phyloP scores from a whole-genome alignment of 2,113 vertebrate genomes.

The Crotalus horridus region DNA sequence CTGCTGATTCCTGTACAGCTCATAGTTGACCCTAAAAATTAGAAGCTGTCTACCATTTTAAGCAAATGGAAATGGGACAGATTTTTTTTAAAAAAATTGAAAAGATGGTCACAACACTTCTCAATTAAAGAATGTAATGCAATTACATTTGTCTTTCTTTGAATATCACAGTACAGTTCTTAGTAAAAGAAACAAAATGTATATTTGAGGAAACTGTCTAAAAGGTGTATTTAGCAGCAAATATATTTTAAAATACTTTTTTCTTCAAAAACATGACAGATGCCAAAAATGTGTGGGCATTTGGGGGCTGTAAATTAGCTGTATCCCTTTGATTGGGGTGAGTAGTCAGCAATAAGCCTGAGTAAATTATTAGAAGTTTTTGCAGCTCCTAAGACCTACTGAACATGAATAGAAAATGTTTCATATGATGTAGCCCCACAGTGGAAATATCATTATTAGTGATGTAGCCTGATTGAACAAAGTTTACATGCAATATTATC shows the following conservation, averaged over 20 bases:
- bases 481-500: not conserved
- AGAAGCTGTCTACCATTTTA: not conserved
- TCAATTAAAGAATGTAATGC: not conserved
- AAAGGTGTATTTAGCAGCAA: not conserved
- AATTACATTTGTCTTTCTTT: not conserved
- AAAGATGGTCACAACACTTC: not conserved
- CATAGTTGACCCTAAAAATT: not conserved
- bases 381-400: not conserved
- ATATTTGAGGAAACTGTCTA: not conserved
- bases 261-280: not conserved
- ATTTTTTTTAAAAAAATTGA: not conserved
- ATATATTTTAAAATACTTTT: not conserved
- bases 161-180: not conserved
- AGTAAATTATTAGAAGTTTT: not conserved
- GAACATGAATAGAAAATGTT: not conserved
- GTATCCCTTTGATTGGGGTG: not conserved
- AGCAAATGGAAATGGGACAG: not conserved
- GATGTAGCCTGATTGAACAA: not conserved
- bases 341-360: not conserved
- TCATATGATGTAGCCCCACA: not conserved
- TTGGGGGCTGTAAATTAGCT: not conserved
- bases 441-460: not conserved
- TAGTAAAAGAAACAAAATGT: not conserved
- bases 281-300: not conserved
- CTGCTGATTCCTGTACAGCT: not conserved